Evolutionary conservation across 2,888 invertebrate species (phyloP).

Genomic region (Nycteola revayana): DNA sequence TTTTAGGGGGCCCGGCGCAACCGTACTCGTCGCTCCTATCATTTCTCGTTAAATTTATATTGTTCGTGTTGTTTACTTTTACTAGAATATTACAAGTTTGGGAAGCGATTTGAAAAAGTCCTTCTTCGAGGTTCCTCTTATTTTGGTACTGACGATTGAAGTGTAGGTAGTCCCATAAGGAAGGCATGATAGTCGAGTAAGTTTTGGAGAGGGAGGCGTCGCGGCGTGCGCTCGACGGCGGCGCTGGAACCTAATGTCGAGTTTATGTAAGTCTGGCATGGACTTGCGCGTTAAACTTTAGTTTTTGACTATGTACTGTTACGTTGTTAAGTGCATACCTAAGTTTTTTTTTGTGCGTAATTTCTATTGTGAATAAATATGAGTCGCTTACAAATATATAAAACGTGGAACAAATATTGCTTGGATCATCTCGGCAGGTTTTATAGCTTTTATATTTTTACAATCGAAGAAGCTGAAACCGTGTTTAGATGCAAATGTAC

Average conservation of each 20-base stretch:
- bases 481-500: too few species aligned
- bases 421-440: too few species aligned
- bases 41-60: slow-evolving; percentile 85
- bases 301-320: slow-evolving; percentile 43
- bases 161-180: slow-evolving; percentile 83
- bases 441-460: too few species aligned
- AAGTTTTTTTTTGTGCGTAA: slow-evolving; percentile 4
- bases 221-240: slow-evolving; percentile 26
- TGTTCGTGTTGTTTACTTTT: slow-evolving; percentile 89
- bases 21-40: slow-evolving; percentile 84
- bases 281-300: slow-evolving; percentile 72
- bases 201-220: slow-evolving; percentile 3
- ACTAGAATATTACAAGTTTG: slow-evolving; percentile 90
- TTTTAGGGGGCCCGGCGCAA: slow-evolving; percentile 67
- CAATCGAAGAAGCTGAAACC: too few species aligned
- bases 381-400: too few species aligned
- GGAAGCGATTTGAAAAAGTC: slow-evolving; percentile 89
- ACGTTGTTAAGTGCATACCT: slow-evolving; percentile 20
- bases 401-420: too few species aligned
- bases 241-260: slow-evolving; percentile 43
- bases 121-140: slow-evolving; percentile 87
- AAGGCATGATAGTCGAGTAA: slow-evolving; percentile 67
- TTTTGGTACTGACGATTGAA: slow-evolving; percentile 75
- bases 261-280: slow-evolving; percentile 34
- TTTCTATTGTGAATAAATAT: background rate